Conservation (phyloP, 2,113 vertebrate species). For the Arvicanthis niloticus region DNA sequence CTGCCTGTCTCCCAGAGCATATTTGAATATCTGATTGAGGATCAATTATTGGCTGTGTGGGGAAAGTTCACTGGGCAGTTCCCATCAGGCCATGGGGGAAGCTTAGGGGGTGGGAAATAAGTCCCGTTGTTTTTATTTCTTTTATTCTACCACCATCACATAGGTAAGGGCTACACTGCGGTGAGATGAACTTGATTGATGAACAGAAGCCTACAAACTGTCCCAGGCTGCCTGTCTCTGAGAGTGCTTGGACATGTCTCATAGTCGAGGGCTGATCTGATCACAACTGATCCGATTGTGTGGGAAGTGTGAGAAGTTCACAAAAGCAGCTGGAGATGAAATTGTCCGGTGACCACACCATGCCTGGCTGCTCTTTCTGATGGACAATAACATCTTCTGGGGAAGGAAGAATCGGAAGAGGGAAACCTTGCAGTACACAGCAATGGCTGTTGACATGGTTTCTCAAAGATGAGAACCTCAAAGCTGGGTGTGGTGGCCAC, state of each 20-base stretch:
- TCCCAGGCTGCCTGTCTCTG: not conserved
- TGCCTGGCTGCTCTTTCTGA: too few relatives aligned
- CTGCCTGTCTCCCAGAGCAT: constrained; percentile 47
- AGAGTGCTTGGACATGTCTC: not conserved
- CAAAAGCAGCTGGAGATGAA: not conserved
- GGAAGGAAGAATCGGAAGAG: not conserved
- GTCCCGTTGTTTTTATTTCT: constrained; percentile 76
- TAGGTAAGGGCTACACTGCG: not conserved
- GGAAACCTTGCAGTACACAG: accelerated
- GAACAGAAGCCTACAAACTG: too few relatives aligned
- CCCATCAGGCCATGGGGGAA: constrained; percentile 70
- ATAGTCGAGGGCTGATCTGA: not conserved
- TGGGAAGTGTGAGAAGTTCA: not conserved
- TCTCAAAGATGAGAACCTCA: too few relatives aligned
- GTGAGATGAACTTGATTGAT: not conserved
- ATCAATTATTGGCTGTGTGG: constrained; percentile 77
- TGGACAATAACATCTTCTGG: not conserved
- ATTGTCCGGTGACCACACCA: not conserved
- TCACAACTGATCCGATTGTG: too few relatives aligned
- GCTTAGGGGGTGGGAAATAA: constrained; percentile 65
- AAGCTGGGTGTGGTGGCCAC: too few relatives aligned
- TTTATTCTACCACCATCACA: not conserved
- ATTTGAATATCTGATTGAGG: constrained; percentile 91
- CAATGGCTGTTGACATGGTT: not conserved
- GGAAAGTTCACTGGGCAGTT: constrained; percentile 83